Percentiles rank a stretch among this genome's conserved stretches.
Evolutionary conservation across 30 jellyfish, hydroid and myxozoan genomes (phyloP).

Genomic region (Aurelia sp.): DNA sequence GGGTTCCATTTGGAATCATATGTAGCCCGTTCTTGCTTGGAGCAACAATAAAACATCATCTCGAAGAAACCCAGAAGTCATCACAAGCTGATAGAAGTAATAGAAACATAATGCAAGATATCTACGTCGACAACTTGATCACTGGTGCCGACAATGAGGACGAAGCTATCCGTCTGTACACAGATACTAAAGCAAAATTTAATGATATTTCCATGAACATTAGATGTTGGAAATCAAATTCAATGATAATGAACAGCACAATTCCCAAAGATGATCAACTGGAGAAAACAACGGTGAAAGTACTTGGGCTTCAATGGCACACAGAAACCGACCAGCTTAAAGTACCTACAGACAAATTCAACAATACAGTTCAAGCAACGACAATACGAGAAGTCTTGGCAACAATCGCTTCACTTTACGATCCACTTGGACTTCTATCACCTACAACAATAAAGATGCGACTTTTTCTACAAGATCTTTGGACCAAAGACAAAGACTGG

Average conservation of each 20-base stretch:
- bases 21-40: slow-evolving; percentile 54
- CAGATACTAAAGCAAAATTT: slow-evolving; percentile 11
- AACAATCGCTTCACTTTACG: slow-evolving; percentile 29
- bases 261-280: slow-evolving; percentile 24
- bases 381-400: slow-evolving; percentile 55
- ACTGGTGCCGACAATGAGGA: slow-evolving; percentile 19
- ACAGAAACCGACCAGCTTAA: slow-evolving; percentile 18
- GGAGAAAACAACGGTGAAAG: not conserved
- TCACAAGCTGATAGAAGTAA: not conserved
- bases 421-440: slow-evolving; percentile 38
- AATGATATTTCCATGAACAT: slow-evolving; percentile 33
- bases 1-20: slow-evolving; percentile 41
- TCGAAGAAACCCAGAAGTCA: not conserved
- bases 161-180: slow-evolving; percentile 37
- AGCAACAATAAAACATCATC: slow-evolving; percentile 53
- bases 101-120: not conserved
- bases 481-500: slow-evolving; percentile 45
- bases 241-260: not conserved
- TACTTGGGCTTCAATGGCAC: slow-evolving; percentile 55
- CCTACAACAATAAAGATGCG: slow-evolving; percentile 22
- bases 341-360: slow-evolving; percentile 15
- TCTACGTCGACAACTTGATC: slow-evolving; percentile 52
- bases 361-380: not conserved
- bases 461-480: slow-evolving; percentile 40
- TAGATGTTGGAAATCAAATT: slow-evolving; percentile 48